Base-by-base conservation (phyloP, 2,113 vertebrate genomes). In the Mustela nigripes region DNA sequence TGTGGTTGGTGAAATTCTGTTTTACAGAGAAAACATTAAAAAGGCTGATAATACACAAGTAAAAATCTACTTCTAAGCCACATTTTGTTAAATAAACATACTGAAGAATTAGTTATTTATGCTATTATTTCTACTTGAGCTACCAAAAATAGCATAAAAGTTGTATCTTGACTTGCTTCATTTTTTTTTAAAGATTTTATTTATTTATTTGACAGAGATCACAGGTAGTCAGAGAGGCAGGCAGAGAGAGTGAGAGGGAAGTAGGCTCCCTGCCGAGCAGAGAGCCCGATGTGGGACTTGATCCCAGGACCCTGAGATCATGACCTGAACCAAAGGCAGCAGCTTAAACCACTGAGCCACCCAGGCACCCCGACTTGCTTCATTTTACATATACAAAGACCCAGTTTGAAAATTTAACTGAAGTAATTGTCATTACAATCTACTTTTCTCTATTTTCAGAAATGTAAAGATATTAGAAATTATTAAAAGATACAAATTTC, bases 11-110 rank as follows among this genome's bases (percentile, higher is more conserved):
- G 22, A 73, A 91, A 96, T 87, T 86, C 73, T 69, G 4, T 58
- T 89, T 86, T 53, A 69, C 33, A 91, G 45, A 95, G 42, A 92
- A 89, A 88, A 62, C 56, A 67, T 48, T 18, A 91, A 74, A 92
- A 95, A 89, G 15, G 4, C 0, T 1, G 79, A 21, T 62, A 36
- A 74, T 63, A 22, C 36, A 45, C 11, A 69, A 65, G 33, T 88
- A 79, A 31, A 94, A 80, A 86, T 82, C 10, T 10, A 74, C 53
- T 69, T 93, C 0, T 10, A 76, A 92, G 36, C 12, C 91, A 69
- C 2, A 48, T 53, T 83, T 85, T 48, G n/a, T 71, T 60, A 74
- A 92, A 89, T 56, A 85, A 97, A 63, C 56, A 60, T 39, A 24
- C 21, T 63, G 2, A 91, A 31, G 24, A 84, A 56, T 62, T 42